These are phyloP conservation scores for Lissonota sp. DNA, from an alignment of 2,888 invertebrate genomes.

Conservation along the genomic window DNA sequence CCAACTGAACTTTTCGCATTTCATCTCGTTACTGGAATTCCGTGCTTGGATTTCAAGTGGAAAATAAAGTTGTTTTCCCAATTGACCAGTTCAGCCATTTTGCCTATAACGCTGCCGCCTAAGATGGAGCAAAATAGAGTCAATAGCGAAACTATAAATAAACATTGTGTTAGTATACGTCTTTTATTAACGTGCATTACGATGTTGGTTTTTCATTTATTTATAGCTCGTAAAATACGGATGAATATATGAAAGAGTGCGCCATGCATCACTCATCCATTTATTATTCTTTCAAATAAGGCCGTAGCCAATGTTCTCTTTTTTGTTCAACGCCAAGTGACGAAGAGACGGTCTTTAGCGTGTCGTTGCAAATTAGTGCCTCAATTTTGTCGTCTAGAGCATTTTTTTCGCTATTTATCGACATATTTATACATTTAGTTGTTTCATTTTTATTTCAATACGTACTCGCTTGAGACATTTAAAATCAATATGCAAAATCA, in stretches of 20 bases:
- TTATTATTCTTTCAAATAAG: slow-evolving; percentile 55
- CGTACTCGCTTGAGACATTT: no score
- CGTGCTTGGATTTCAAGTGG: slow-evolving; percentile 7
- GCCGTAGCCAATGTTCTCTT: slow-evolving; percentile 57
- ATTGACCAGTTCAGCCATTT: slow-evolving; percentile 44
- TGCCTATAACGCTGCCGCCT: slow-evolving; percentile 34
- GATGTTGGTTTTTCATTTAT: not conserved
- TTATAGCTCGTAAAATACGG: not conserved
- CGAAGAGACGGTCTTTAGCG: slow-evolving; percentile 50
- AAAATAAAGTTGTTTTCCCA: slow-evolving; percentile 2
- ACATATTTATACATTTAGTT: not conserved
- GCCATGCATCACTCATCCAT: slow-evolving; percentile 5
- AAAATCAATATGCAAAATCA: not conserved
- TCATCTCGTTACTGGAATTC: slow-evolving; percentile 9
- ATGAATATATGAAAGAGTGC: not conserved
- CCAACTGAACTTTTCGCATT: slow-evolving; percentile 20
- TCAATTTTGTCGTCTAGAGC: slow-evolving; percentile 37
- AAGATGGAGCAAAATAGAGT: slow-evolving; percentile 4
- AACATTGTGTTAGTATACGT: slow-evolving; percentile 4
- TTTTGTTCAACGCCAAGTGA: slow-evolving; percentile 41
- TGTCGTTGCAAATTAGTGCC: slow-evolving; percentile 57
- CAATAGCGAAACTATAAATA: slow-evolving; percentile 19
- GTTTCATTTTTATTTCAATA: no score
- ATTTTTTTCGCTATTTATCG: not conserved
- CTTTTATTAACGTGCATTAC: slow-evolving; percentile 4